Base-by-base conservation (phyloP, 1,140 invertebrate species). In the Octopus sinensis region DNA sequence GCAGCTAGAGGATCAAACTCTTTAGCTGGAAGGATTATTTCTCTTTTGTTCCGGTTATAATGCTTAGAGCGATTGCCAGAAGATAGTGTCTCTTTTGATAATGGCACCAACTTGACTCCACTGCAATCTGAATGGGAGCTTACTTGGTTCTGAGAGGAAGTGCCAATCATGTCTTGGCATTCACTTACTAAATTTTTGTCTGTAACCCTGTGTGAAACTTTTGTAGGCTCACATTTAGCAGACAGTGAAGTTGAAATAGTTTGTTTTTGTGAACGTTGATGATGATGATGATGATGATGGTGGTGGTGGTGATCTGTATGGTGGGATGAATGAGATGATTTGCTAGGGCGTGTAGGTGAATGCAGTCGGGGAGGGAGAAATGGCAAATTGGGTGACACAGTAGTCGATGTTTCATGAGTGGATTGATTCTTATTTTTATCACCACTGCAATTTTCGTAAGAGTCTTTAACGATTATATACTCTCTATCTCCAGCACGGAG, bases 91-190 rank as follows among this genome's bases (percentile, higher is more conserved):
- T 73, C 68, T 73, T 73, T 73, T 5, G 68, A 23, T 73, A 73
- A 23, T 17, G 68, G 68, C 13, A 73, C 68, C 13, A 73, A 17
- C 30, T 73, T 73, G 68, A 73, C 68, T 6, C 68, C 68, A 73
- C 68, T 73, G 68, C 68, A 23, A n/a, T 73, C 68, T 73, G 68
- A 73, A 73, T 73, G 68, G 17, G 68, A 73, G 30, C 68, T 73
- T 73, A 23, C 17, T 7, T 23, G 68, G 13, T 23, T 23, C 17
- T 23, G 68, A 73, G 68, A 17, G 30, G 17, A n/a, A 43, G 30
- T 43, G 30, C 30, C 30, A 43, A 43, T 1, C 30, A 43, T 43
- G 13, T 73, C 68, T 23, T n/a, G 17, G 68, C 30, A n/a, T 23
- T 73, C 68, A 73, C 17, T 9, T 43, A 43, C 30, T 43, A 43